Conservation (phyloP, 2,113 vertebrate species). For the Entosphenus tridentatus region DNA sequence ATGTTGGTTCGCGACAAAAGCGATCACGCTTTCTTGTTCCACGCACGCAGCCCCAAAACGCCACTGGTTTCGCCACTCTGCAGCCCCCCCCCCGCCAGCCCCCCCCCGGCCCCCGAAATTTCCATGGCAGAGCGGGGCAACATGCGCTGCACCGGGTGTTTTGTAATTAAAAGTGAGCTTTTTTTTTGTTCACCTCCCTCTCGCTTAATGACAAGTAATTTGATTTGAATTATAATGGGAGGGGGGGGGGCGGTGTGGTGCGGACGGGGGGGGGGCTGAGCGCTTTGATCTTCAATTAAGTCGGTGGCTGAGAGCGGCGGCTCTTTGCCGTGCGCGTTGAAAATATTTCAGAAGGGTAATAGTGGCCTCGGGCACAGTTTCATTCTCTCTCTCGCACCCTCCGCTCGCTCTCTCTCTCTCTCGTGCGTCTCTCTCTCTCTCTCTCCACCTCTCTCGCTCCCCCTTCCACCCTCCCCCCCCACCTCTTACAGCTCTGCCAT, state of each 20-base stretch:
- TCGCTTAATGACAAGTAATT: slow-evolving; percentile 3
- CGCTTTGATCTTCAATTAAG: slow-evolving; percentile 6
- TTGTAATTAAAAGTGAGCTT: slow-evolving; percentile 6
- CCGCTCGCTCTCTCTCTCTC: no score
- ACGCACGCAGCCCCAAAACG: neutral
- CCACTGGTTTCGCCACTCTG: neutral
- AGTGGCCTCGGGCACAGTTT: slow-evolving; percentile 1
- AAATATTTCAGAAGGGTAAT: neutral
- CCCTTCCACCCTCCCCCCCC: no score
- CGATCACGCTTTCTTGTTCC: slow-evolving; percentile 1
- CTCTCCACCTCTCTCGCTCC: no score
- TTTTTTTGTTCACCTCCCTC: neutral
- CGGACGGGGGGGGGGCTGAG: no score
- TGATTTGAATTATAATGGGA: slow-evolving; percentile 6
- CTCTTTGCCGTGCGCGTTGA: neutral
- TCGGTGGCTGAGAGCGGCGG: slow-evolving; percentile 3
- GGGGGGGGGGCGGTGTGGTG: no score
- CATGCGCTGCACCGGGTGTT: neutral
- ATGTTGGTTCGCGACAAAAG: neutral
- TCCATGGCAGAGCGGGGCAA: no score
- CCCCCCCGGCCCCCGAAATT: neutral
- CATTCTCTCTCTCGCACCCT: no score
- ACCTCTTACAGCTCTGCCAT: neutral
- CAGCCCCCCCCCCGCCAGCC: neutral
- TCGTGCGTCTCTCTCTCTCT: no score